These are phyloP conservation scores for Canis aureus DNA, from an alignment of 2,113 vertebrate species.

Conservation along the genomic window DNA sequence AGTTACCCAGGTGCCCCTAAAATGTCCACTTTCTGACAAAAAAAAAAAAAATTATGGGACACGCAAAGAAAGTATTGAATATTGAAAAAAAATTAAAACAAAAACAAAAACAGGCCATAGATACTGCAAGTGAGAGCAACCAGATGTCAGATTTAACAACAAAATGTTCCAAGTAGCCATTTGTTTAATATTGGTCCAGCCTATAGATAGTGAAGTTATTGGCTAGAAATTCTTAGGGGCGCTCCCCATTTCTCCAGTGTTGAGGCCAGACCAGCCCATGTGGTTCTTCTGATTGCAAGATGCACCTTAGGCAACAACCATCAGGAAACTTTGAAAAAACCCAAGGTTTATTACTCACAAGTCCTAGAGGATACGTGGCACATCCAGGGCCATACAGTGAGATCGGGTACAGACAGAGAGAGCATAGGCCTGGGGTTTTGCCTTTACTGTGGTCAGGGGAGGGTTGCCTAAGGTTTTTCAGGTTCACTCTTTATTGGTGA, in stretches of 20 bases:
- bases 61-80: not conserved
- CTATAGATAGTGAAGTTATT: not conserved
- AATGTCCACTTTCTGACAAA: not conserved
- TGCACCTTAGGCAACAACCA: not conserved
- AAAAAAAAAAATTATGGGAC: not conserved
- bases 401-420: not conserved
- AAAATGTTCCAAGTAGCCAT: not conserved
- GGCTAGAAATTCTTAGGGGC: not conserved
- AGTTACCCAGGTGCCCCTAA: not conserved
- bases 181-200: not conserved
- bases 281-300: not conserved
- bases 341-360: not conserved
- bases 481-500: not conserved
- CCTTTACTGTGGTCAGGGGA: not conserved
- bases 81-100: not conserved
- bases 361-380: not conserved
- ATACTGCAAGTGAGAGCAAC: not conserved
- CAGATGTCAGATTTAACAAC: not conserved
- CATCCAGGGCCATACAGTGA: not conserved
- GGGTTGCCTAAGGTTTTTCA: not conserved
- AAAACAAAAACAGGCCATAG: not conserved
- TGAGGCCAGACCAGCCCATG: not conserved
- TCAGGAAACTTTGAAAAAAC: not conserved
- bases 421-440: not conserved
- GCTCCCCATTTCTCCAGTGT: not conserved